These are phyloP conservation scores for Macrochelys suwanniensis DNA, from an alignment of 2,797 vertebrate genomes.

Conservation along the genomic window DNA sequence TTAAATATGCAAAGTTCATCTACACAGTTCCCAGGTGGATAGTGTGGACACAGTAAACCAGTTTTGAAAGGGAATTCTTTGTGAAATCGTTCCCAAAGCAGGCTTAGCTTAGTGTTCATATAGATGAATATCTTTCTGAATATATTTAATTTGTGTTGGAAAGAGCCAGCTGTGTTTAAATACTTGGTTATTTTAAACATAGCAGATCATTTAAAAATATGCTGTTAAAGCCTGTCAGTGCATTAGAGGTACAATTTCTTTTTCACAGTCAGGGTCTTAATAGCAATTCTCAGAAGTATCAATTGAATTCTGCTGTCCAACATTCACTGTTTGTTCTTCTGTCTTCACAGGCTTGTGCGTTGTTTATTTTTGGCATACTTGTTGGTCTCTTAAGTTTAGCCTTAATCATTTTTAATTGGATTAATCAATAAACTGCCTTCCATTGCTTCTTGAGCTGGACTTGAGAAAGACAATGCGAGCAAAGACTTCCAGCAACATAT, in stretches of 20 bases:
- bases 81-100: background rate
- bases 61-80: background rate
- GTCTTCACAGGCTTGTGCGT: slow-evolving; percentile 78
- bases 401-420: slow-evolving; percentile 88
- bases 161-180: background rate
- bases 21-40: background rate
- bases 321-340: slow-evolving; percentile 57
- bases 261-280: background rate
- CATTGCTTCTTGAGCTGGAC: background rate
- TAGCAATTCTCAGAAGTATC: background rate
- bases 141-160: background rate
- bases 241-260: background rate
- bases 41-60: background rate
- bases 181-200: background rate
- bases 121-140: background rate
- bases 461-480: background rate
- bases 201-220: background rate
- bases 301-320: slow-evolving; percentile 47
- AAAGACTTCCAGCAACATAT: background rate
- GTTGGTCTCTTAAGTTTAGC: slow-evolving; percentile 89
- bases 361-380: slow-evolving; percentile 87
- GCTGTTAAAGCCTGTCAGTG: background rate
- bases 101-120: background rate
- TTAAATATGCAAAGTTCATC: background rate
- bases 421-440: slow-evolving; percentile 66